Percentiles rank a stretch among this genome's conserved stretches.
Evolutionary conservation across 2,888 invertebrate genomes (phyloP).

Genomic region (Meta bourneti): DNA sequence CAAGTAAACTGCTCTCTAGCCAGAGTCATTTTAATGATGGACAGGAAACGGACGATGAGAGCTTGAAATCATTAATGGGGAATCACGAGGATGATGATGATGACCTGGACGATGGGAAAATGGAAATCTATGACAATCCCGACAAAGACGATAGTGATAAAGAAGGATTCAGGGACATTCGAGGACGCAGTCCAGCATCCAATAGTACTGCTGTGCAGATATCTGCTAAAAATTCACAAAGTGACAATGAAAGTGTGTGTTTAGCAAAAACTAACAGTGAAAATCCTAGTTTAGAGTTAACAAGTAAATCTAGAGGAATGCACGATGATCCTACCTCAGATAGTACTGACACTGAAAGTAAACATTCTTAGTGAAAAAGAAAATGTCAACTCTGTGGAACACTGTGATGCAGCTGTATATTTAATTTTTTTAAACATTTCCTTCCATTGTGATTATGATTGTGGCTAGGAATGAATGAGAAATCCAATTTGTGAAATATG

Average conservation of each 20-base stretch:
- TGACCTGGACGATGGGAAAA: constrained; percentile 76
- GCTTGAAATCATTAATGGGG: constrained; percentile 80
- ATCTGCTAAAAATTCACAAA: constrained; percentile 55
- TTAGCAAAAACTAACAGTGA: constrained; percentile 70
- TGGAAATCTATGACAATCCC: constrained; percentile 75
- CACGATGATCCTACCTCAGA: constrained; percentile 77
- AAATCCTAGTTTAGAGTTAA: constrained; percentile 67
- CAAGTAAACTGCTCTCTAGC: constrained; percentile 30
- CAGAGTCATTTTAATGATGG: constrained; percentile 40
- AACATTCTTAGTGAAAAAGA: constrained; percentile 74
- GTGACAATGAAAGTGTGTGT: constrained; percentile 66
- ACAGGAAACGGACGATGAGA: constrained; percentile 80
- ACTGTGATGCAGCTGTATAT: constrained; percentile 77
- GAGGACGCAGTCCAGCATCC: constrained; percentile 48
- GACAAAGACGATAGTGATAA: constrained; percentile 73
- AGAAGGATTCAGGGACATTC: constrained; percentile 69
- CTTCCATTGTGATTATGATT: constrained; percentile 76
- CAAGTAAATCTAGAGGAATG: constrained; percentile 74
- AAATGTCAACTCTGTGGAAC: constrained; percentile 54
- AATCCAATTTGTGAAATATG: constrained; percentile 61
- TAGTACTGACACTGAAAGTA: constrained; percentile 76
- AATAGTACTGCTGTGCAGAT: constrained; percentile 36
- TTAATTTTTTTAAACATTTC: constrained; percentile 71
- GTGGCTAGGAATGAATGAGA: constrained; percentile 73
- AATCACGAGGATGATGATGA: constrained; percentile 79